Evolutionary conservation across 2,113 vertebrate genomes (phyloP).

Genomic region (Cichladusa arquata): DNA sequence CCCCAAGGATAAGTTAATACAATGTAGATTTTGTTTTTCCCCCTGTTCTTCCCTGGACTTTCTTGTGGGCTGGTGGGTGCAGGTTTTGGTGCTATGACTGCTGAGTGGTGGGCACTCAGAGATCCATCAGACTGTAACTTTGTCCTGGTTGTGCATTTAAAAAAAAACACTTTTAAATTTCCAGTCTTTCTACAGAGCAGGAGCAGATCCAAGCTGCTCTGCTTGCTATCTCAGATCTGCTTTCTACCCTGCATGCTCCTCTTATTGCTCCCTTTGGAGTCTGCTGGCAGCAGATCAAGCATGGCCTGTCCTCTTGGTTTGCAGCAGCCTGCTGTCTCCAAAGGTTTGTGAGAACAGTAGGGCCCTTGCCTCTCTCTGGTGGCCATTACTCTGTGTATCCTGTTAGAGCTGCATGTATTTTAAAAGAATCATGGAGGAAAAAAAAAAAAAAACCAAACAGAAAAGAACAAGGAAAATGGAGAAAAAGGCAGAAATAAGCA

Average conservation of each 20-base stretch:
- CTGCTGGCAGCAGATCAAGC: conserved; percentile 2
- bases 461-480: neutral
- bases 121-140: neutral
- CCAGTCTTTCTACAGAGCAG: neutral
- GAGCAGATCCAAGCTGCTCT: neutral
- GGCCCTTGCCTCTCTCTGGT: neutral
- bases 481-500: neutral
- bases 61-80: neutral
- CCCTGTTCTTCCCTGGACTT: neutral
- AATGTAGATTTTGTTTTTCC: neutral
- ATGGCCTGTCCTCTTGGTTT: neutral
- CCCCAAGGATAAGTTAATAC: neutral
- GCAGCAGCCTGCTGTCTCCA: conserved; percentile 13
- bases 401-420: neutral
- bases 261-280: conserved; percentile 1
- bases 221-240: neutral
- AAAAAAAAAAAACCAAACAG: neutral
- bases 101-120: neutral
- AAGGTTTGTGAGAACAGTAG: neutral
- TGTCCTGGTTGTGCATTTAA: neutral
- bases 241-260: neutral
- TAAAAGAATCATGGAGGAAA: neutral
- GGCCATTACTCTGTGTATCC: neutral
- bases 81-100: neutral
- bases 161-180: neutral